These are phyloP conservation scores for Onychomys arenicola DNA, from an alignment of 2,797 vertebrate species.

Conservation along the genomic window DNA sequence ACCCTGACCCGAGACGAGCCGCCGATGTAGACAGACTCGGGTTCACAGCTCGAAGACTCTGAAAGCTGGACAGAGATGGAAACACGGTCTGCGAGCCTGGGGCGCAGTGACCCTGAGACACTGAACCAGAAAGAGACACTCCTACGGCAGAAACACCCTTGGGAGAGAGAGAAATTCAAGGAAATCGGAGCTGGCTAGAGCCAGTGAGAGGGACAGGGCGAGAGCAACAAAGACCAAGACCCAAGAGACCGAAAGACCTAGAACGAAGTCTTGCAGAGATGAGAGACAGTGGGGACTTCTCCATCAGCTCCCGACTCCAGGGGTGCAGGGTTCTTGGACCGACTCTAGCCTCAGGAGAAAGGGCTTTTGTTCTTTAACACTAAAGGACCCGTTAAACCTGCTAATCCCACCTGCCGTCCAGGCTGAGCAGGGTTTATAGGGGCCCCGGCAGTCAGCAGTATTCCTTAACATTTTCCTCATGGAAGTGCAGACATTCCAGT, in stretches of 20 bases:
- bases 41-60: not conserved
- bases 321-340: not conserved
- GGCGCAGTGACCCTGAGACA: not conserved
- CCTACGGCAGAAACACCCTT: not conserved
- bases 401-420: not conserved
- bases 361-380: not conserved
- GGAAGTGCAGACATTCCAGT: not conserved
- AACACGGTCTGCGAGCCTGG: not conserved
- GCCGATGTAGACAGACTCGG: not conserved
- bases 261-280: not conserved
- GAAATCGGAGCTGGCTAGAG: not conserved
- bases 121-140: not conserved
- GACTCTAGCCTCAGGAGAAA: not conserved
- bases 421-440: not conserved
- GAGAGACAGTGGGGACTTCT: too few species aligned
- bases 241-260: not conserved
- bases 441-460: not conserved
- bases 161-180: not conserved
- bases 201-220: not conserved
- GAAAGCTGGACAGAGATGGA: not conserved
- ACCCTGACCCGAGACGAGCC: not conserved
- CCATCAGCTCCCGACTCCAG: not conserved
- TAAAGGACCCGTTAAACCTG: not conserved
- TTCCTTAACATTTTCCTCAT: not conserved
- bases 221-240: not conserved